Conservation (phyloP, 2,113 vertebrate species). For the Chascanopsetta lugubris region DNA sequence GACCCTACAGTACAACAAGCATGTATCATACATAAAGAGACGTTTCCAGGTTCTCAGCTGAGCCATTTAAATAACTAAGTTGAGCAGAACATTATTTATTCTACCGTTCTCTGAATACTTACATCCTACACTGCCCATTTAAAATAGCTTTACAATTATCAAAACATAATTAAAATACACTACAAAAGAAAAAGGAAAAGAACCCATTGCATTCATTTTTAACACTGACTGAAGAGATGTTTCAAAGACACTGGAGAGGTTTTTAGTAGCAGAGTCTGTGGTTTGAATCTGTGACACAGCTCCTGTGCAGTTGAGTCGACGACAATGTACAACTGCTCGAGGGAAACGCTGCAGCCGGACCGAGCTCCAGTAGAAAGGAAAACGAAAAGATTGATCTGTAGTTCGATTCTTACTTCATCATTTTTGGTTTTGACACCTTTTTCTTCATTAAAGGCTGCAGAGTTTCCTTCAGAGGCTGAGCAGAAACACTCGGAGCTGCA, state of each 20-base stretch:
- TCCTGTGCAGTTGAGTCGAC: neutral
- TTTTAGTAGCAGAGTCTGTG: conserved; percentile 28
- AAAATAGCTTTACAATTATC: conserved; percentile 74
- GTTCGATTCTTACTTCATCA: neutral
- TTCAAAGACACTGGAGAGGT: conserved; percentile 50
- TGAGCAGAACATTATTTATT: conserved; percentile 61
- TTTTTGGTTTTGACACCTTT: conserved; percentile 51
- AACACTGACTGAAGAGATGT: conserved; percentile 72
- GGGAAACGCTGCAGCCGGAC: conserved; percentile 48
- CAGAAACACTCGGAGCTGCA: conserved; percentile 30
- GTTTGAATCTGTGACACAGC: conserved; percentile 35
- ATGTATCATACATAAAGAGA: conserved; percentile 68
- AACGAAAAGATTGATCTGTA: neutral
- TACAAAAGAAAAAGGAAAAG: conserved; percentile 59
- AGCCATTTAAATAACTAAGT: conserved; percentile 73
- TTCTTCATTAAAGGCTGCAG: conserved; percentile 32
- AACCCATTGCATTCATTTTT: neutral
- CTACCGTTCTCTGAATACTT: conserved; percentile 65
- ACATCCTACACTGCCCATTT: conserved; percentile 69
- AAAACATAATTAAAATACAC: conserved; percentile 80
- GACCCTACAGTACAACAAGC: conserved; percentile 70
- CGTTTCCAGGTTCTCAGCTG: conserved; percentile 54
- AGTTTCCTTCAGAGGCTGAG: conserved; percentile 47
- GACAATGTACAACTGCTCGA: conserved; percentile 4
- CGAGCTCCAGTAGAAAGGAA: neutral